Conservation (phyloP, 2,113 vertebrate species). For the Dascyllus trimaculatus region DNA sequence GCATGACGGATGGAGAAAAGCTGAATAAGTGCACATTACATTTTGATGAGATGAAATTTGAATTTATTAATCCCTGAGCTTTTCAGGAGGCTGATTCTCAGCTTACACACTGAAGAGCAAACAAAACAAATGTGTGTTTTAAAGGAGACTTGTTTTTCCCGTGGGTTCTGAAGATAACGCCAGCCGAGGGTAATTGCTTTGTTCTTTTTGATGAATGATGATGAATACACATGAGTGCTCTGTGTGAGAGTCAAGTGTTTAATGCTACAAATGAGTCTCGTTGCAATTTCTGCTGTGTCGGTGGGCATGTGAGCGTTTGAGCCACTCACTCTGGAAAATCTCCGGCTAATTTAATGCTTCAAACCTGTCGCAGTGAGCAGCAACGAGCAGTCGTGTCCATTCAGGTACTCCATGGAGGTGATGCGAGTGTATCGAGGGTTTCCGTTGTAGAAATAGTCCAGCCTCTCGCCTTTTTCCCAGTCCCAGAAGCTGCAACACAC, state of each 20-base stretch:
- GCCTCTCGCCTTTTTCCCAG: conserved; percentile 97
- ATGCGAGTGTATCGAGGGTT: conserved; percentile 97
- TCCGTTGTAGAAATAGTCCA: conserved; percentile 99
- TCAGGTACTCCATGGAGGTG: conserved; percentile 98
- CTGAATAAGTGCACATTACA: conserved; percentile 51
- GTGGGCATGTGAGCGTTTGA: not conserved
- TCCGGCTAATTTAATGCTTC: not conserved
- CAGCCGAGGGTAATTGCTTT: conserved; percentile 53
- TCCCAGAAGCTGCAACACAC: conserved; percentile 91
- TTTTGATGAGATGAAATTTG: conserved; percentile 60
- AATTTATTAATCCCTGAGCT: conserved; percentile 42
- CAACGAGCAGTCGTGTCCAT: conserved; percentile 85
- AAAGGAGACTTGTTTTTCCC: conserved; percentile 17
- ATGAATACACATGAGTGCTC: conserved; percentile 42
- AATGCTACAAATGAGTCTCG: conserved; percentile 56
- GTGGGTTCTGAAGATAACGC: conserved; percentile 48
- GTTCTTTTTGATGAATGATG: conserved; percentile 56
- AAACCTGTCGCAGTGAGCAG: conserved; percentile 80
- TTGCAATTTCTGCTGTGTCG: conserved; percentile 20
- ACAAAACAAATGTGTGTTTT: conserved; percentile 44
- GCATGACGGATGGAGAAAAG: conserved; percentile 47
- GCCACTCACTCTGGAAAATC: too few species aligned
- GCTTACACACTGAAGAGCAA: conserved; percentile 9
- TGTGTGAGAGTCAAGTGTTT: conserved; percentile 35
- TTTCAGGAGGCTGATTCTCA: conserved; percentile 26